Evolutionary conservation across 2,888 invertebrate genomes (phyloP).

Genomic region (Malthinus seriepunctatus): DNA sequence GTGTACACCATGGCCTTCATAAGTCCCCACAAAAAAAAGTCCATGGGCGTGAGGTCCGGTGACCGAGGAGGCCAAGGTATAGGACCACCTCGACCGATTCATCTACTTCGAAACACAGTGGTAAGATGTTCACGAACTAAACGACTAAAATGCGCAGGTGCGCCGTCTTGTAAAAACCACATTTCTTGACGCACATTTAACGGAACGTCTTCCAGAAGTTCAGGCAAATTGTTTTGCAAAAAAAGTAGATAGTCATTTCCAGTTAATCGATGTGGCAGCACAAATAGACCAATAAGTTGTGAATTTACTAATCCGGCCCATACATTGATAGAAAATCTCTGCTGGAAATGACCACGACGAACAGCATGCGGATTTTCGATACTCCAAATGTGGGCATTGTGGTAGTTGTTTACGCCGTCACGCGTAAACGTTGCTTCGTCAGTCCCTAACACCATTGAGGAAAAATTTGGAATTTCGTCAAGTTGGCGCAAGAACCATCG

Average conservation of each 20-base stretch:
- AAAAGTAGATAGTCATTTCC: not conserved
- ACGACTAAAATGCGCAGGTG: not conserved
- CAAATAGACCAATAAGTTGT: too few species aligned
- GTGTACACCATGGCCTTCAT: too few species aligned
- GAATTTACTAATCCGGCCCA: conserved; percentile 10
- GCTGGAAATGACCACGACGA: conserved; percentile 7
- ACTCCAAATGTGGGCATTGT: conserved; percentile 9
- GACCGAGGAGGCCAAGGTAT: too few species aligned
- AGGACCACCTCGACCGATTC: not conserved
- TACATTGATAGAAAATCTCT: conserved; percentile 11
- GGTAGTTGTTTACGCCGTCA: not conserved
- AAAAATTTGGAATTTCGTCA: too few species aligned
- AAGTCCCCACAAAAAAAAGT: too few species aligned
- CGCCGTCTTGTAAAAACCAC: not conserved
- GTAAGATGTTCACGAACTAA: too few species aligned
- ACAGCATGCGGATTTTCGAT: conserved; percentile 11
- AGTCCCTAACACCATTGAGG: too few species aligned
- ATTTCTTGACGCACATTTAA: not conserved
- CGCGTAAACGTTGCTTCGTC: not conserved
- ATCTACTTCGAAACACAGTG: not conserved
- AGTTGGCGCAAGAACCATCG: not conserved
- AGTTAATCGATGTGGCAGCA: too few species aligned
- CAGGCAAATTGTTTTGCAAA: not conserved
- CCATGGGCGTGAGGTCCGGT: too few species aligned
- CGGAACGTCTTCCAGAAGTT: not conserved